Evolutionary conservation across 1,140 invertebrate genomes (phyloP).

Genomic region (Globodera ellingtonae): DNA sequence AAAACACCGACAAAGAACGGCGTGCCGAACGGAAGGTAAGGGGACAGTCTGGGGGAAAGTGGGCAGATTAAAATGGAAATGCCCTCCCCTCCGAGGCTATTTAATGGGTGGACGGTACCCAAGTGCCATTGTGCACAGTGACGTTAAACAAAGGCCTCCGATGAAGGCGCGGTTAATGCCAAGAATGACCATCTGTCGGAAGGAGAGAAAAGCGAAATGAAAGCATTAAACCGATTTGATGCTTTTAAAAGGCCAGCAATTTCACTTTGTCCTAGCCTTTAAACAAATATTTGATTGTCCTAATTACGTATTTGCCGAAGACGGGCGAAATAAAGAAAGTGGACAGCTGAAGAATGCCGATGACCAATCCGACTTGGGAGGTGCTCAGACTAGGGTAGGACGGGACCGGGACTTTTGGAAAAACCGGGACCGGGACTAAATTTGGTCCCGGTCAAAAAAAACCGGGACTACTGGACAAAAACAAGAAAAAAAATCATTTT

Average conservation of each 20-base stretch:
- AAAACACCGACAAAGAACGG: constrained; percentile 16
- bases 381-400: constrained; percentile 23
- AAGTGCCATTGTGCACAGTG: constrained; percentile 17
- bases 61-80: too few species aligned
- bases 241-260: too few species aligned
- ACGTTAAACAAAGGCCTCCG: constrained; percentile 2
- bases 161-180: constrained; percentile 5
- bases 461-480: too few species aligned
- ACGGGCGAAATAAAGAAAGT: constrained; percentile 20
- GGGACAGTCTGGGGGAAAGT: background rate
- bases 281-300: too few species aligned
- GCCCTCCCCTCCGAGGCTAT: too few species aligned
- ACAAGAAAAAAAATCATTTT: too few species aligned
- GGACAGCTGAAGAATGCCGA: constrained; percentile 11
- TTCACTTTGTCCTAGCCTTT: too few species aligned
- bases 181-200: constrained; percentile 14
- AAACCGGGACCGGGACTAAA: too few species aligned
- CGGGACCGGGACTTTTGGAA: too few species aligned
- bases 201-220: background rate
- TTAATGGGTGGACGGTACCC: background rate
- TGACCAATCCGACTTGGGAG: constrained; percentile 19
- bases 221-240: background rate
- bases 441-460: too few species aligned
- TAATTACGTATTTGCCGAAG: constrained; percentile 3
- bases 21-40: constrained; percentile 5